Conservation (phyloP, 2,888 invertebrate species). For the Ceratothoa steindachneri region DNA sequence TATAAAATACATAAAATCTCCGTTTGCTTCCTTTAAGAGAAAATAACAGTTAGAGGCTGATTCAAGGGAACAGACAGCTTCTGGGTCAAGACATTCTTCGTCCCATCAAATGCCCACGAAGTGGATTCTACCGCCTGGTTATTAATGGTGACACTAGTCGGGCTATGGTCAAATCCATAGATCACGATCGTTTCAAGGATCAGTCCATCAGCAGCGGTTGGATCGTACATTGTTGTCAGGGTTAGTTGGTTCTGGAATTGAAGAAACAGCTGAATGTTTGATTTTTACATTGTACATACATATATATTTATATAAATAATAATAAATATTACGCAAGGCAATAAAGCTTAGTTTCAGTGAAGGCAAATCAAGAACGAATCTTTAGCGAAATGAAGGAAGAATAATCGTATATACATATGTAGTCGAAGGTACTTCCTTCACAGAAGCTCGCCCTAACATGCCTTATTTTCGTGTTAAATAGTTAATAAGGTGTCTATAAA, state of each 20-base stretch:
- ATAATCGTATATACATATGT: no score
- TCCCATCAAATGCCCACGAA: background rate
- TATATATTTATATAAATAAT: no score
- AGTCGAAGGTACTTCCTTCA: no score
- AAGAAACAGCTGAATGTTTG: background rate
- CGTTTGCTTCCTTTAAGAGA: background rate
- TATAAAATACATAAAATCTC: no score
- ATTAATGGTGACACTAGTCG: background rate
- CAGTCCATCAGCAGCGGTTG: background rate
- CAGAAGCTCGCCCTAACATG: no score
- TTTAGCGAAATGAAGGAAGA: no score
- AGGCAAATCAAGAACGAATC: no score
- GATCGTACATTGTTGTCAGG: background rate
- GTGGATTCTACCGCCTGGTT: background rate
- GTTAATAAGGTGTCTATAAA: no score
- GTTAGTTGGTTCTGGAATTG: background rate
- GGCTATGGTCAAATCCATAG: background rate
- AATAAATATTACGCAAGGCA: no score
- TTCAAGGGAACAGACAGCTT: background rate
- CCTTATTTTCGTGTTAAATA: no score
- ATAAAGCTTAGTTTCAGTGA: no score
- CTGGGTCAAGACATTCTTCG: background rate
- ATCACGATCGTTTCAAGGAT: background rate
- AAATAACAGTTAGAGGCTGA: background rate
- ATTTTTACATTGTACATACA: no score